These are phyloP conservation scores for Genyomyrus donnyi DNA, from an alignment of 2,113 vertebrate species.

Conservation along the genomic window DNA sequence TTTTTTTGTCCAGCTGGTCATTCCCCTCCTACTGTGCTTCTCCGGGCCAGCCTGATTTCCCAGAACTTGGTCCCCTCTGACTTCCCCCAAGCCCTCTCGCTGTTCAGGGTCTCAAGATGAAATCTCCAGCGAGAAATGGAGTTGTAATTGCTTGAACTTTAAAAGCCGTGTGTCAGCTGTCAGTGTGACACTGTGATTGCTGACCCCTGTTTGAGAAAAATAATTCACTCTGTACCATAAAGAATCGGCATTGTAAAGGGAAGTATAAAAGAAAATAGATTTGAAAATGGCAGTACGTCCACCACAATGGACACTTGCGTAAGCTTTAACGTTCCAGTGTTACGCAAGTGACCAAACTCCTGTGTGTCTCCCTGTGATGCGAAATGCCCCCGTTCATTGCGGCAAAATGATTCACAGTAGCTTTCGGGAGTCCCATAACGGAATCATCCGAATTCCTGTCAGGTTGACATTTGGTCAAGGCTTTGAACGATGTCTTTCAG, in stretches of 20 bases:
- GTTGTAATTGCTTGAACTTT: conserved; percentile 7
- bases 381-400: background rate
- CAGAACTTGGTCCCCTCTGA: background rate
- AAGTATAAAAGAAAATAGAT: background rate
- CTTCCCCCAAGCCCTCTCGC: background rate
- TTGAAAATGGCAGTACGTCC: background rate
- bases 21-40: background rate
- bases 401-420: background rate
- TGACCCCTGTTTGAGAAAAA: background rate
- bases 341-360: background rate
- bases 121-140: background rate
- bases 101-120: background rate
- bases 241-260: background rate
- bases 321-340: background rate
- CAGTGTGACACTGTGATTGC: background rate
- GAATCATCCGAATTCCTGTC: background rate
- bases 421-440: background rate
- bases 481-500: background rate
- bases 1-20: background rate
- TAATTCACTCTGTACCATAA: background rate
- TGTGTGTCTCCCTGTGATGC: background rate
- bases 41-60: background rate
- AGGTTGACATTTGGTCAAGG: background rate
- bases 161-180: background rate
- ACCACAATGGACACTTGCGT: background rate